Base-by-base conservation (phyloP, 1,140 invertebrate genomes). In the Gryllus bimaculatus region DNA sequence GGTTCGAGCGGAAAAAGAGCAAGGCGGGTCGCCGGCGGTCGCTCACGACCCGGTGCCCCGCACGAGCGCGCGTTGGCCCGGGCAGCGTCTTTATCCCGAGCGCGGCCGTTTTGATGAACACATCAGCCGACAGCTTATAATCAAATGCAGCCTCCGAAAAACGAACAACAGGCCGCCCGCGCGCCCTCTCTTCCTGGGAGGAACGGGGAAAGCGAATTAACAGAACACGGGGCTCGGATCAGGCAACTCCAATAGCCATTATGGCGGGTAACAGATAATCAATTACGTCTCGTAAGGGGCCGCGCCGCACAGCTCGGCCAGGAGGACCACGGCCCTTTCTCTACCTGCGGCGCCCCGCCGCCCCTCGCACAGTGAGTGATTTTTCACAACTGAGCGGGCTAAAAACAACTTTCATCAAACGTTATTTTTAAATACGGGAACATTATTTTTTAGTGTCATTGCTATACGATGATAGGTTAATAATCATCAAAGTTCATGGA, bases 131-230 rank as follows among this genome's bases (percentile, higher is more conserved):
- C 54, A 66, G 54, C 54, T 66, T 66, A 66, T 66, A 66, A 66
- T 66, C 54, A 66, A 66, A 66, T 66, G 54, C 54, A 66, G 54
- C 54, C 54, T 66, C 54, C 54, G 54, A 66, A 66, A 66, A 66
- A 66, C 10, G 54, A 66, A 66, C 54, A 66, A 10, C 54, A 66
- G 10, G 54, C 54, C 54, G 54, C 54, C 26, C 26, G 26, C 26
- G 26, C 26, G 26, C 26, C 5, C 18, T 2, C 54, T 18, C 54
- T 66, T 66, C 54, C 54, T 18, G 54, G 54, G 54, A 66, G 54
- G 10, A 18, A 66, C 54, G 54, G 54, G 54, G 54, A 66, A 66
- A 66, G 54, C 54, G 18, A 66, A 66, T 66, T 66, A 66, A 66
- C 54, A 66, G 54, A 66, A 66, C 54, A 66, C 54, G 54, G 54